These are phyloP conservation scores for Nycticorax nycticorax DNA, from an alignment of 2,113 vertebrate species.

Conservation along the genomic window DNA sequence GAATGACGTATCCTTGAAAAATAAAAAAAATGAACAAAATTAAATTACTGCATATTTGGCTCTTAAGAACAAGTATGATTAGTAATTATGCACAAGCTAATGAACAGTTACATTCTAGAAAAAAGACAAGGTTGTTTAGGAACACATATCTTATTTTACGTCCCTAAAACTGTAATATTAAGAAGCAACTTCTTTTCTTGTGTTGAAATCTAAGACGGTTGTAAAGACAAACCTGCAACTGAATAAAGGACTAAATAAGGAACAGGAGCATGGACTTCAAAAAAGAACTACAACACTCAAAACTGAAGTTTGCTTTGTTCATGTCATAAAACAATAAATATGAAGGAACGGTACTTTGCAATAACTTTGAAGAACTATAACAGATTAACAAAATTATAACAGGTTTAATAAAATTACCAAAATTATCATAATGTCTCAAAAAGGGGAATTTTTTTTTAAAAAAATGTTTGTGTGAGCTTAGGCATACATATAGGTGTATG, in stretches of 20 bases:
- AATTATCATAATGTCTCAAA: background rate
- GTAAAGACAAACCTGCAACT: background rate
- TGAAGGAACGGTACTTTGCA: background rate
- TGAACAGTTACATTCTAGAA: background rate
- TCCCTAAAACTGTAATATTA: background rate
- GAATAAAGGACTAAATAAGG: background rate
- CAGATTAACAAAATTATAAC: background rate
- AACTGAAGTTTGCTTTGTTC: background rate
- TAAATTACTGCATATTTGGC: background rate
- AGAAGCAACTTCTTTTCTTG: background rate
- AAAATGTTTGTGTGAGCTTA: rapidly evolving
- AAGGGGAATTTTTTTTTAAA: background rate
- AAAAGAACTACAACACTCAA: background rate
- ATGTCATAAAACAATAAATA: background rate
- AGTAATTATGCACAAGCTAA: background rate
- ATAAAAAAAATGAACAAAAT: background rate
- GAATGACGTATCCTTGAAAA: background rate
- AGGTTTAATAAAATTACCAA: background rate
- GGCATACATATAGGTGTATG: no score
- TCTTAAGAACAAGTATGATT: background rate
- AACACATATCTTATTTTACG: background rate
- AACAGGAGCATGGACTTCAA: background rate
- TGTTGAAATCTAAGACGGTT: background rate
- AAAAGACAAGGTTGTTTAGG: background rate
- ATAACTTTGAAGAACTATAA: background rate